These are phyloP conservation scores for Drosophila willistoni DNA, from an alignment of 1,140 invertebrate genomes.

Conservation along the genomic window DNA sequence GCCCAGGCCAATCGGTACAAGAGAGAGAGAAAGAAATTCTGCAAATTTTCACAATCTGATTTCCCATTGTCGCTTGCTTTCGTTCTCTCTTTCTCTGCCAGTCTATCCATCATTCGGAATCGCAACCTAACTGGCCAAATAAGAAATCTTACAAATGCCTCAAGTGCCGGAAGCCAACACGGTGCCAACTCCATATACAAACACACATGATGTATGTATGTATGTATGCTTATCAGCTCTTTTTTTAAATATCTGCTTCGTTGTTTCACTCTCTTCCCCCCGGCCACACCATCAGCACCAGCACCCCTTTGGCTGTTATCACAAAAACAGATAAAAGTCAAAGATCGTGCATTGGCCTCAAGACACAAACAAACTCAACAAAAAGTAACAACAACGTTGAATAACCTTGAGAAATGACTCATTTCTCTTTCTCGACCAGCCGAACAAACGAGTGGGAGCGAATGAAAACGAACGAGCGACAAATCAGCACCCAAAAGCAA, in stretches of 20 bases:
- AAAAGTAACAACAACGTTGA: constrained; percentile 37
- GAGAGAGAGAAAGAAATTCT: not conserved
- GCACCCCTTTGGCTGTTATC: constrained; percentile 29
- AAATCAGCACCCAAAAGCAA: constrained; percentile 5
- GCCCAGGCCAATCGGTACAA: not conserved
- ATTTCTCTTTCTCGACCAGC: constrained; percentile 23
- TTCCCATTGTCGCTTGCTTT: not conserved
- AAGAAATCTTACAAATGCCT: constrained; percentile 14
- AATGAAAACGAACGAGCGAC: not conserved
- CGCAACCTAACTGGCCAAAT: constrained; percentile 5
- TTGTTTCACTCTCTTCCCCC: not conserved
- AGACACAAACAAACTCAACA: constrained; percentile 20
- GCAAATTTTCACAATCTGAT: not conserved
- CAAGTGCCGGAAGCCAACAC: constrained; percentile 13
- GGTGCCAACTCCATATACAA: constrained; percentile 11
- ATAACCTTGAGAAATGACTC: constrained; percentile 58
- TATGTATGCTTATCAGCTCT: not conserved
- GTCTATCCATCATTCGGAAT: not conserved
- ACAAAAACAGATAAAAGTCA: constrained; percentile 36
- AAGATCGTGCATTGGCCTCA: constrained; percentile 55
- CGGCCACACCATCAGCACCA: not conserved
- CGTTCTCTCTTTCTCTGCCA: not conserved
- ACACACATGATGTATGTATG: not conserved
- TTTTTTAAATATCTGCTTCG: not conserved
- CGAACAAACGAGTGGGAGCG: not conserved